Evolutionary conservation across 2,797 vertebrate species (phyloP).

Genomic region (Ptychobarbus kaznakovi): DNA sequence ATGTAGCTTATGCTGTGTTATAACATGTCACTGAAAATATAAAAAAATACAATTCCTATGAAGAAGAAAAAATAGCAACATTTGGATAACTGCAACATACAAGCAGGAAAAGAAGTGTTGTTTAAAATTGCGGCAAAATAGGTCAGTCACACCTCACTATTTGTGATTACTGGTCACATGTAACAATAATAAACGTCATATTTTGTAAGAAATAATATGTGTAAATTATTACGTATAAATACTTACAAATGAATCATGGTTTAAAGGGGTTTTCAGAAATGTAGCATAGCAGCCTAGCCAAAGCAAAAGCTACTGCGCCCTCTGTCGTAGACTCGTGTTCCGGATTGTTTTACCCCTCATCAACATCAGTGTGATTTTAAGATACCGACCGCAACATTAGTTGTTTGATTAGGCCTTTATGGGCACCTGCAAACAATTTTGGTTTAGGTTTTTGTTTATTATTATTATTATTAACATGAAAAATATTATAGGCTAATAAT

Average conservation of each 20-base stretch:
- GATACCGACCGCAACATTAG: not conserved
- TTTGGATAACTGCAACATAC: not conserved
- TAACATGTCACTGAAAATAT: not conserved
- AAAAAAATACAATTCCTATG: not conserved
- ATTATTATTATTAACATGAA: not conserved
- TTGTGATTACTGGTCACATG: not conserved
- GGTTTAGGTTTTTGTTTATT: not conserved
- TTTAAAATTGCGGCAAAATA: not conserved
- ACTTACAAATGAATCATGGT: not conserved
- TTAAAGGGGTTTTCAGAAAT: not conserved
- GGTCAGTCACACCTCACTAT: constrained; percentile 15
- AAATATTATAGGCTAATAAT: not conserved
- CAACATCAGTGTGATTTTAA: not conserved
- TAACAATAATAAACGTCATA: constrained; percentile 9
- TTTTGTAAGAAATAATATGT: not conserved
- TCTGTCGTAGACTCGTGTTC: constrained; percentile 65
- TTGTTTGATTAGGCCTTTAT: not conserved
- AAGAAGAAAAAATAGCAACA: not conserved
- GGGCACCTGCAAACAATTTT: not conserved
- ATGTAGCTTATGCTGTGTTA: not conserved
- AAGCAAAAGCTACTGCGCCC: constrained; percentile 67
- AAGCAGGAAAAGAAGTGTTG: not conserved
- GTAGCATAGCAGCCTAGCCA: not conserved
- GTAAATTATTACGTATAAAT: not conserved
- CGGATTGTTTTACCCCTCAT: not conserved